These are phyloP conservation scores for Bufo bufo DNA, from an alignment of 2,113 vertebrate genomes.

Conservation along the genomic window DNA sequence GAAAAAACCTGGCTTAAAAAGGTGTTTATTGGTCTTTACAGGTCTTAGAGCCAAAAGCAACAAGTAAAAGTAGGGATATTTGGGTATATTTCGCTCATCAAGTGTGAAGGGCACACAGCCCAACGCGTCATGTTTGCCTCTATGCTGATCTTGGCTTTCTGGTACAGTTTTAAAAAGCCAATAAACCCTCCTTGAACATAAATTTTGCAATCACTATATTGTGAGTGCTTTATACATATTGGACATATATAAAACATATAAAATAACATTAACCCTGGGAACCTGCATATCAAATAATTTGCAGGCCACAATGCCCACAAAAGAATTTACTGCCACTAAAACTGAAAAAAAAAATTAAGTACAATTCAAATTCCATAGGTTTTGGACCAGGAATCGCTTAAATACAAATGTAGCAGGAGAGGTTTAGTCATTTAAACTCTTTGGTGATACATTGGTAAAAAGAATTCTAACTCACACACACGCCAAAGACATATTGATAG, in stretches of 20 bases:
- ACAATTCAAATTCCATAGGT: not conserved
- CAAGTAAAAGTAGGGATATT: conserved; percentile 38
- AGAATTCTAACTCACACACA: too few relatives aligned
- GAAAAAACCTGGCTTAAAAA: conserved; percentile 54
- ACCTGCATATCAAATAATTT: conserved; percentile 2
- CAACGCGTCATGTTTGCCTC: conserved; percentile 56
- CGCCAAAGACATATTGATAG: too few relatives aligned
- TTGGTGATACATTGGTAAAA: not conserved
- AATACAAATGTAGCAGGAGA: not conserved
- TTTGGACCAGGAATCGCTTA: not conserved
- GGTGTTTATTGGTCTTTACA: conserved; percentile 55
- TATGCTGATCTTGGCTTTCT: conserved; percentile 53
- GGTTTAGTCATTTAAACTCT: not conserved
- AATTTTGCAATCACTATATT: conserved; percentile 44
- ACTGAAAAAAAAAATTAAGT: not conserved
- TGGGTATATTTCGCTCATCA: conserved; percentile 48
- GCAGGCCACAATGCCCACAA: not conserved
- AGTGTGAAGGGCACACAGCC: conserved; percentile 54
- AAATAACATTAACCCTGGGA: not conserved
- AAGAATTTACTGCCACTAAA: not conserved
- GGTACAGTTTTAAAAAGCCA: conserved; percentile 43
- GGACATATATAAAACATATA: not conserved
- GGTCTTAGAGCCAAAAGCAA: conserved; percentile 43
- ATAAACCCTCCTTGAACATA: conserved; percentile 51
- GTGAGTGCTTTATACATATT: conserved; percentile 21